These are phyloP conservation scores for Sinocyclocheilus anshuiensis DNA, from an alignment of 2,113 vertebrate genomes.

Conservation along the genomic window DNA sequence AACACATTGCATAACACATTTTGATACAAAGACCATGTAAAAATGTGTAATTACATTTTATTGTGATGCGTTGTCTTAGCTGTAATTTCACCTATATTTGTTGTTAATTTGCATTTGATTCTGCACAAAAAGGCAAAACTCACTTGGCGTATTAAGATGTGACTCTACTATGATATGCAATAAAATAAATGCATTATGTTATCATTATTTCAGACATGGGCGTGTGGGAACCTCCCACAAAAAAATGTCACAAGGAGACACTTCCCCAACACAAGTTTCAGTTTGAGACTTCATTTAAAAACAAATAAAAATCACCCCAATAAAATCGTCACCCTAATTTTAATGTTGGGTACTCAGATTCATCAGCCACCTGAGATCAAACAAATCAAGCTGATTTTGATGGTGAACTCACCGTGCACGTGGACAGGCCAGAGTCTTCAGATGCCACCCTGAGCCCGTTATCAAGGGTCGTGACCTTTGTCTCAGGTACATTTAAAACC, in stretches of 20 bases:
- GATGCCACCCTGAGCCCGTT: constrained; percentile 94
- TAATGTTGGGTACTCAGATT: neutral
- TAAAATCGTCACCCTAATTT: neutral
- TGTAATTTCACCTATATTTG: neutral
- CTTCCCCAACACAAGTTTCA: neutral
- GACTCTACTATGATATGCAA: neutral
- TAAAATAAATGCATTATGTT: neutral
- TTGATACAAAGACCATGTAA: neutral
- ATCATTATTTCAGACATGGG: neutral
- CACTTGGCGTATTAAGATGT: neutral
- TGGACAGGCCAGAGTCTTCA: constrained; percentile 91
- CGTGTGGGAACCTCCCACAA: neutral
- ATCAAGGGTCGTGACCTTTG: constrained; percentile 85
- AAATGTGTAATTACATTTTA: neutral
- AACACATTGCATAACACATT: neutral
- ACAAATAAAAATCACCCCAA: neutral
- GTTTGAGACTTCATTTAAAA: neutral
- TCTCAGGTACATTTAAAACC: constrained; percentile 91
- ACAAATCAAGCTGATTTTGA: neutral
- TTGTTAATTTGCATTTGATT: neutral
- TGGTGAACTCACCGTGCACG: constrained; percentile 84
- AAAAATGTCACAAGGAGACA: neutral
- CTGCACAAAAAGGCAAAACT: neutral
- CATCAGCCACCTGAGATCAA: neutral
- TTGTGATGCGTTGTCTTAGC: neutral